phyloP scores from a whole-genome alignment of 1,140 invertebrate genomes.

The Heliconius congener region DNA sequence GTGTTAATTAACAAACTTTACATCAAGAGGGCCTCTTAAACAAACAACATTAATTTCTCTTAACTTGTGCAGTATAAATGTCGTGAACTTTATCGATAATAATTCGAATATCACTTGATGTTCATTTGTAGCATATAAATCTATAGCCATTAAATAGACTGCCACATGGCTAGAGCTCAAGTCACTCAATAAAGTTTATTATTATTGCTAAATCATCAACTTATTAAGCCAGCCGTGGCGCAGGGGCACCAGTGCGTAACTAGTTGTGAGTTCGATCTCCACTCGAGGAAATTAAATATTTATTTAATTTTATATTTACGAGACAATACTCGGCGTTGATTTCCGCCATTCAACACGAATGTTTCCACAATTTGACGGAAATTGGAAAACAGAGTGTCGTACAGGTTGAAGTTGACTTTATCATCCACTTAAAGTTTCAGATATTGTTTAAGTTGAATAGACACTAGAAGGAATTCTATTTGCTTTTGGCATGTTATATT shows the following conservation, averaged over 20 bases:
- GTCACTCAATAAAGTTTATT: conserved; percentile 19
- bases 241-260: no score
- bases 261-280: no score
- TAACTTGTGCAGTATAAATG: conserved; percentile 34
- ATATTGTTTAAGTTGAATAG: background rate
- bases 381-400: no score
- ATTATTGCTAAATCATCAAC: background rate
- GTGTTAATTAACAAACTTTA: conserved; percentile 23
- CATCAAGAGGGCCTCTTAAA: conserved; percentile 7
- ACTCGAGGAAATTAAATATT: no score
- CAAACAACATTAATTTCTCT: conserved; percentile 34
- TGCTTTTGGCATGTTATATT: background rate
- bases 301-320: no score
- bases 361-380: no score
- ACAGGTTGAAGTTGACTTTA: background rate
- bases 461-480: background rate
- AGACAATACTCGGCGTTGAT: no score
- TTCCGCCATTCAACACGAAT: no score
- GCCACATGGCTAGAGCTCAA: conserved; percentile 15
- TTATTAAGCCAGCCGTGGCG: background rate
- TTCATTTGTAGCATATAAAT: conserved; percentile 20
- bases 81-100: conserved; percentile 31
- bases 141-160: conserved; percentile 14
- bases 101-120: conserved; percentile 25
- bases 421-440: background rate